Evolutionary conservation across 1,140 invertebrate species (phyloP), one percentile per base, ranked within the genome.

Genomic region (Micrasema minimum): DNA sequence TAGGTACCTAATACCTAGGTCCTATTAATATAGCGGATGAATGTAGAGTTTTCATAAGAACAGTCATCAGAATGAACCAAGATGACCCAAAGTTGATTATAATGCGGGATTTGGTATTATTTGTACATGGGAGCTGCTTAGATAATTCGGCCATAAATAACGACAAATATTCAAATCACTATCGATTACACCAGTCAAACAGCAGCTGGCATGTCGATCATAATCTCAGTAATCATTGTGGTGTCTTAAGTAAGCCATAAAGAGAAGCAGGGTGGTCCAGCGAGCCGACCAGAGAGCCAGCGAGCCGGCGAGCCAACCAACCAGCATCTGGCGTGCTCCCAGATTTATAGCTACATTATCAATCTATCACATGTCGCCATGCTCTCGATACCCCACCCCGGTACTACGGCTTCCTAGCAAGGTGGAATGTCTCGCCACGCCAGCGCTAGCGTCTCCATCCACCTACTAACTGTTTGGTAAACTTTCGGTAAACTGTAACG

Each of bases 81-180:
- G 26, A 31, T 31, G 26, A 31, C 26, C 26, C 26, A 2, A 7
- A 31, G 7, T 2, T 31, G 2, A 31, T 4, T 31, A 4, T 7
- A 31, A 31, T 31, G 26, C 26, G 26, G 26, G 26, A 7, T 4
- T 31, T 31, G 26, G 2, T 31, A 31, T 31, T 31, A 4, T 2
- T 31, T 48, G 23, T 18, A 38, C 55, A 35, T 18, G 55, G 55
- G 20, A 41, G 16, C 55, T 20, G 16, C 7, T 59, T n/a, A 20
- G 16, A 12, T 59, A 59, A 38, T 43, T 14, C 35, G 18, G 55
- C 35, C n/a, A 59, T 59, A 59, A 59, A 59, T 59, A 38, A 59
- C 22, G 20, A 59, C 35, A 59, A 59, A 59, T 59, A 59, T 59
- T 59, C 55, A 59, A 59, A 59, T 59, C 55, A 18, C 35, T 59